Evolutionary conservation across 1,140 invertebrate species (phyloP).

Genomic region (Heliconius congener): DNA sequence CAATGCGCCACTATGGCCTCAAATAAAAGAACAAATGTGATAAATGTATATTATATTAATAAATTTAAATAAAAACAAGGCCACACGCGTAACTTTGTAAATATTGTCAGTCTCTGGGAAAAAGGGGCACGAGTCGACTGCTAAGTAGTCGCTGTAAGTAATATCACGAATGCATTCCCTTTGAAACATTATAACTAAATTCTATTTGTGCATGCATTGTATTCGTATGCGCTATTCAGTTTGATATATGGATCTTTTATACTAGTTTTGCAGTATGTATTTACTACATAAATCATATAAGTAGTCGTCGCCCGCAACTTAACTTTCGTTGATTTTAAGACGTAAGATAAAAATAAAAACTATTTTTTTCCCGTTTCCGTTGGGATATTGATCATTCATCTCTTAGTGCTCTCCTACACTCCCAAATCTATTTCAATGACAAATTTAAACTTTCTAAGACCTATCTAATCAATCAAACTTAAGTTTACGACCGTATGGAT

Average conservation of each 20-base stretch:
- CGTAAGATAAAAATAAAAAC: too few species aligned
- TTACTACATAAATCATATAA: too few species aligned
- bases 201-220: neutral
- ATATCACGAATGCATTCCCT: conserved; percentile 5
- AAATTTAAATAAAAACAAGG: conserved; percentile 36
- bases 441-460: too few species aligned
- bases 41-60: conserved; percentile 24
- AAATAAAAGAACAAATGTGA: conserved; percentile 16
- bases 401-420: too few species aligned
- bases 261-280: too few species aligned
- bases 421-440: too few species aligned
- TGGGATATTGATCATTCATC: too few species aligned
- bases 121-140: conserved; percentile 17
- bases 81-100: conserved; percentile 27
- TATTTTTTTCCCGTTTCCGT: too few species aligned
- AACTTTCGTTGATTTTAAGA: too few species aligned
- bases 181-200: neutral
- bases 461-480: too few species aligned
- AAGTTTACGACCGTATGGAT: neutral
- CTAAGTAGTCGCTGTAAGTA: conserved; percentile 3
- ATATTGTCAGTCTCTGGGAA: conserved; percentile 29
- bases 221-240: neutral
- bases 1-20: neutral
- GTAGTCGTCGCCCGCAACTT: too few species aligned
- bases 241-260: neutral